Percentiles rank a stretch among this genome's conserved stretches.
phyloP scores from a whole-genome alignment of 2,113 vertebrate genomes.

The Euleptes europaea region DNA sequence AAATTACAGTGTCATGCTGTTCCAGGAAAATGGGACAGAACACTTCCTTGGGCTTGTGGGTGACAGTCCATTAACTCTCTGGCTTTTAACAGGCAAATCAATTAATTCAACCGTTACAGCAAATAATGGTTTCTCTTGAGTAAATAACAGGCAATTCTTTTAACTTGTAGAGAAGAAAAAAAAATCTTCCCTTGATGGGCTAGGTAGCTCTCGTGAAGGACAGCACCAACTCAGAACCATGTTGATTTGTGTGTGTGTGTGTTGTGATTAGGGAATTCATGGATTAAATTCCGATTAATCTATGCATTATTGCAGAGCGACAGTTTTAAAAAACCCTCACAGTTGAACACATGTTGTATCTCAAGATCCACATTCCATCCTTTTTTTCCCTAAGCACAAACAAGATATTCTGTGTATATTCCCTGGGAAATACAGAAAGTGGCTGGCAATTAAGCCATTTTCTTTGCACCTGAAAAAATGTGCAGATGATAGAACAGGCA shows the following conservation, averaged over 20 bases:
- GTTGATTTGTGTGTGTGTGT: neutral
- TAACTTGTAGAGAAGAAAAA: neutral
- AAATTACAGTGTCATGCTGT: neutral
- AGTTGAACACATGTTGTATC: neutral
- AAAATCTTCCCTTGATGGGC: neutral
- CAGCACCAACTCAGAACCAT: neutral
- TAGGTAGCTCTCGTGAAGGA: neutral
- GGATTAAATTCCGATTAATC: neutral
- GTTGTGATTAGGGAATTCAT: neutral
- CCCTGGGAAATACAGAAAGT: constrained; percentile 52
- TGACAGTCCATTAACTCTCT: constrained; percentile 1
- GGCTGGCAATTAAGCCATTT: constrained; percentile 74
- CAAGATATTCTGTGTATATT: constrained; percentile 53
- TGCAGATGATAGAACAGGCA: constrained; percentile 86
- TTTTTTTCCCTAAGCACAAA: constrained; percentile 51
- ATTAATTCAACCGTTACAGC: constrained; percentile 6
- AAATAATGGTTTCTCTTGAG: constrained; percentile 13
- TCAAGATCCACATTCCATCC: neutral
- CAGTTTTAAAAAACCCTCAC: neutral
- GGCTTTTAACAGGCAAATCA: neutral
- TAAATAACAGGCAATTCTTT: neutral
- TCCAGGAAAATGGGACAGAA: neutral
- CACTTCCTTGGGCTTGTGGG: neutral
- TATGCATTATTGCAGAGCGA: neutral
- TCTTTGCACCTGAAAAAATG: constrained; percentile 81